Percentiles rank a stretch among this genome's conserved stretches.
Conservation (phyloP, 2,113 vertebrate species). For the Chamaetylas fuelleborni region DNA sequence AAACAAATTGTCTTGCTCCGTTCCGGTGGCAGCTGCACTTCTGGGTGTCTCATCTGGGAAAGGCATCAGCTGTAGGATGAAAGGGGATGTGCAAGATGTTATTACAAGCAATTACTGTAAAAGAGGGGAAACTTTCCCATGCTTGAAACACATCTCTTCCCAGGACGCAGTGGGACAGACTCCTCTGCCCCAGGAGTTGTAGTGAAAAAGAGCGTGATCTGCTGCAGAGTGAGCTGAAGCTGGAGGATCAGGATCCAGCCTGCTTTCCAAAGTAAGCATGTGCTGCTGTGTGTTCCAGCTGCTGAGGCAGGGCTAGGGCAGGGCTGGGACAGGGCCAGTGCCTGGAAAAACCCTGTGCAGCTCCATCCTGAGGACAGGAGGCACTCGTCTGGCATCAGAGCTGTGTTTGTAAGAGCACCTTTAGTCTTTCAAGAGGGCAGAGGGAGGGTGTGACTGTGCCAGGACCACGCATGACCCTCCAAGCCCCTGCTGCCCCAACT, state of each 20-base stretch:
- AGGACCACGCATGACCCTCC: fast-evolving
- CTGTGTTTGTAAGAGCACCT: fast-evolving
- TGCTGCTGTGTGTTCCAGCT: not conserved
- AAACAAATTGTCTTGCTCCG: constrained; percentile 1
- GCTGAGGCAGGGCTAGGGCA: not conserved
- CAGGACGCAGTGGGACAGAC: not conserved
- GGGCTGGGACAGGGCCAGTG: not conserved
- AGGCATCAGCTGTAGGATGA: not conserved
- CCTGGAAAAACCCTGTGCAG: not conserved
- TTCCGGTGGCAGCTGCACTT: not conserved
- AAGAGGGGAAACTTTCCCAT: not conserved
- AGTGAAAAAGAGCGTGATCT: not conserved
- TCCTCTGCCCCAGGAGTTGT: not conserved
- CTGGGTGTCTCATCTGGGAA: not conserved
- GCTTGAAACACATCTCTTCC: not conserved
- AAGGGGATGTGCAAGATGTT: not conserved
- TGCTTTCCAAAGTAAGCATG: not conserved
- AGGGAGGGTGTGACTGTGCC: not conserved
- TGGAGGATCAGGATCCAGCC: not conserved
- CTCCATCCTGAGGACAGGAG: not conserved
- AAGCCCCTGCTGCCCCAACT: not conserved
- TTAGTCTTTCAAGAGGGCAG: not conserved
- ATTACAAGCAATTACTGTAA: not conserved
- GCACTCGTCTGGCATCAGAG: fast-evolving
- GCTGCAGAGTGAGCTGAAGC: not conserved